phyloP scores from a whole-genome alignment of 2,113 vertebrate species.

The Propithecus coquereli region DNA sequence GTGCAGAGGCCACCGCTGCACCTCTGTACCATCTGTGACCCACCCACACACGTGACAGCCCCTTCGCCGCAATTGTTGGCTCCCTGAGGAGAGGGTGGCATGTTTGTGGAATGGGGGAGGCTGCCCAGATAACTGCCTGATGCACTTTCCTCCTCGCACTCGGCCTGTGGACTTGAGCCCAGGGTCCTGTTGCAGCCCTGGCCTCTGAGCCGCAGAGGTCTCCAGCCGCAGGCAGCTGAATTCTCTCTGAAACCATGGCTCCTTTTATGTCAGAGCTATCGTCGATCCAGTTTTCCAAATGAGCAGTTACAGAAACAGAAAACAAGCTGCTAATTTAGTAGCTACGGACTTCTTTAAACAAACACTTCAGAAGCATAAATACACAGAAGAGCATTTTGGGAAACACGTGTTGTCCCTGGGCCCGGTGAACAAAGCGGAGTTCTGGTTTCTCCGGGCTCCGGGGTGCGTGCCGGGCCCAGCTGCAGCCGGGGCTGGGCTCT shows the following conservation, averaged over 20 bases:
- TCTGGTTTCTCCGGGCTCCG: neutral
- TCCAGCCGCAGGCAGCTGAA: neutral
- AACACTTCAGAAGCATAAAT: conserved; percentile 26
- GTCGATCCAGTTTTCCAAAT: conserved; percentile 43
- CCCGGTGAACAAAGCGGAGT: neutral
- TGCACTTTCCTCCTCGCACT: fast-evolving
- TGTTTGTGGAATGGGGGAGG: neutral
- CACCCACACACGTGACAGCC: fast-evolving
- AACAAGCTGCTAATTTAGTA: conserved; percentile 55
- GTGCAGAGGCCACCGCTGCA: fast-evolving
- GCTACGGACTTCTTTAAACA: conserved; percentile 44
- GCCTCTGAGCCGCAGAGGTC: neutral
- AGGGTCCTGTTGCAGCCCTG: neutral
- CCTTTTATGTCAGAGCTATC: neutral
- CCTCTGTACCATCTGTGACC: neutral
- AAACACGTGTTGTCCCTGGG: neutral
- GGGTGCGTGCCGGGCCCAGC: fast-evolving
- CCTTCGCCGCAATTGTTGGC: fast-evolving
- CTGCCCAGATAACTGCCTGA: neutral
- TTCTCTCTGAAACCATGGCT: neutral
- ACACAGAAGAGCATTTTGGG: neutral
- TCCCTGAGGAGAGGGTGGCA: no score
- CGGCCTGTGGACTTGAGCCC: neutral
- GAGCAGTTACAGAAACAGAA: conserved; percentile 44
- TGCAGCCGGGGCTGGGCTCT: neutral